These are phyloP conservation scores for Enteromius thamalakanensis DNA, from an alignment of 2,797 vertebrate genomes.

Conservation along the genomic window DNA sequence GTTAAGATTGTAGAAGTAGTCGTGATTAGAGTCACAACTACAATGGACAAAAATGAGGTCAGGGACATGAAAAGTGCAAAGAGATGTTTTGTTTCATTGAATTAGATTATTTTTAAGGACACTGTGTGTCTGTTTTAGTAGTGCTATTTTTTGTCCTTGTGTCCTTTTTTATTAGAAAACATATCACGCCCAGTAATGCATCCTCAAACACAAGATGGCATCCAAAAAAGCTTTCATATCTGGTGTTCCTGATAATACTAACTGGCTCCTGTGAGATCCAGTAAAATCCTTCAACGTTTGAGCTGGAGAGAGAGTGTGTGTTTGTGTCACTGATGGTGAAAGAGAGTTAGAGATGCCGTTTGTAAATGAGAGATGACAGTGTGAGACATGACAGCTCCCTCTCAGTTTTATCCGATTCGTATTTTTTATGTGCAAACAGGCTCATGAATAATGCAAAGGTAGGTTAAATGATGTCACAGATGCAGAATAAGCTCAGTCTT, in stretches of 20 bases:
- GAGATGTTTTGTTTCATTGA: not conserved
- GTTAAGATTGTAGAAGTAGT: too few relatives aligned
- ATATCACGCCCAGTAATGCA: constrained; percentile 39
- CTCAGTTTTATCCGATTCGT: constrained; percentile 35
- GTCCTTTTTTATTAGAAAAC: constrained; percentile 12
- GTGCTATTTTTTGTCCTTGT: not conserved
- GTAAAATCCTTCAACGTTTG: constrained; percentile 20
- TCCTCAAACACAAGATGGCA: constrained; percentile 22
- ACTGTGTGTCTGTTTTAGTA: not conserved
- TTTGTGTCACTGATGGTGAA: constrained; percentile 35
- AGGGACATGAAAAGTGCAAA: not conserved
- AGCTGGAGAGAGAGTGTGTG: not conserved
- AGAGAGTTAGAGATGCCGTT: constrained; percentile 39
- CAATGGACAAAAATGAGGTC: not conserved
- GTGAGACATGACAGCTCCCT: constrained; percentile 39
- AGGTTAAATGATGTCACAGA: constrained; percentile 53
- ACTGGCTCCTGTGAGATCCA: constrained; percentile 24
- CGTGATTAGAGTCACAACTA: not conserved
- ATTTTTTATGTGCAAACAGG: constrained; percentile 41
- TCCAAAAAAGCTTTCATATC: constrained; percentile 35
- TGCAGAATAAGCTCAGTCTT: constrained; percentile 43
- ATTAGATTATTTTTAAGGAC: not conserved
- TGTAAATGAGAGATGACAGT: constrained; percentile 50
- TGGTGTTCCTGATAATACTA: constrained; percentile 31
- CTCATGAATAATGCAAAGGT: constrained; percentile 38